phyloP scores from a whole-genome alignment of 2,888 invertebrate species.

The Oligia fasciuncula region DNA sequence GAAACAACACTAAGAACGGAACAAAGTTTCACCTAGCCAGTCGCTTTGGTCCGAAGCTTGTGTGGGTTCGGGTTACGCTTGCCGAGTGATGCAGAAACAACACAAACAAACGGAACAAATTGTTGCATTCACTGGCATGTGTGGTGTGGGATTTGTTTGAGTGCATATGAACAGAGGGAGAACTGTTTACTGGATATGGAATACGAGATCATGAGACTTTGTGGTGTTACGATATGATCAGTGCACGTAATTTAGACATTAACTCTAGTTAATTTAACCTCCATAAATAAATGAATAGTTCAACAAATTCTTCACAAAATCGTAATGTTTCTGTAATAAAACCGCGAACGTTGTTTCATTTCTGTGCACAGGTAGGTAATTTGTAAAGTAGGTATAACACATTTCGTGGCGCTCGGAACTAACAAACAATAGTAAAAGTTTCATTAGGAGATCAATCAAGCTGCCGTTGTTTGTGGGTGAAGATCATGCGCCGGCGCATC shows the following conservation, averaged over 20 bases:
- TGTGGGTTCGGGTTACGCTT: background rate
- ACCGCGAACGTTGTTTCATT: background rate
- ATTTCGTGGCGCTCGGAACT: background rate
- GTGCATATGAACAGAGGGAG: background rate
- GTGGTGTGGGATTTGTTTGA: slow-evolving; percentile 1
- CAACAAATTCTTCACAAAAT: background rate
- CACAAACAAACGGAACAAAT: slow-evolving; percentile 3
- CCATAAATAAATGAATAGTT: background rate
- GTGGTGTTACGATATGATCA: background rate
- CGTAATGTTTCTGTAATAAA: background rate
- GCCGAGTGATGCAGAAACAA: background rate
- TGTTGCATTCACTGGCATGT: background rate
- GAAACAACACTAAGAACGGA: too few species aligned
- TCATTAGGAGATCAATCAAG: slow-evolving; percentile 34
- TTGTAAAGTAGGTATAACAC: slow-evolving; percentile 7
- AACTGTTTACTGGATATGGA: slow-evolving; percentile 2
- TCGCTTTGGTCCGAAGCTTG: too few species aligned
- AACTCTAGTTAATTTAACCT: background rate
- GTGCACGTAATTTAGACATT: background rate
- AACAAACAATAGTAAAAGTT: slow-evolving; percentile 19
- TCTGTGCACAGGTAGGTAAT: background rate
- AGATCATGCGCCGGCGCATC: slow-evolving; percentile 28
- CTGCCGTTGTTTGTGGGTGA: slow-evolving; percentile 30
- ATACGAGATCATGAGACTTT: background rate
- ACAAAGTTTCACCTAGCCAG: background rate